phyloP scores from a whole-genome alignment of 2,113 vertebrate species.

The Ahaetulla prasina region DNA sequence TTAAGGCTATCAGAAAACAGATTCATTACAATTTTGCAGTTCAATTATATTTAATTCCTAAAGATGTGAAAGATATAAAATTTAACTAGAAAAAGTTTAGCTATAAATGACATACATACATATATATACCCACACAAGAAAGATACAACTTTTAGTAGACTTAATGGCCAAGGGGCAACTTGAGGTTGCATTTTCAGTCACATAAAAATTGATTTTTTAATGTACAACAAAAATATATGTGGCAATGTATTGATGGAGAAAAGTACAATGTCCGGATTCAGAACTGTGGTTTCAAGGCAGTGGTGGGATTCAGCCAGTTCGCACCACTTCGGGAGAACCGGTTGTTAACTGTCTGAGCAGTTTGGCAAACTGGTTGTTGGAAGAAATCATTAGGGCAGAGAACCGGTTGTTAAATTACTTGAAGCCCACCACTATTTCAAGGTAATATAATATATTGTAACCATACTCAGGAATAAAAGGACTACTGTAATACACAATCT shows the following conservation, averaged over 20 bases:
- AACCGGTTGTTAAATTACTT: no score
- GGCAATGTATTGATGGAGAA: background rate
- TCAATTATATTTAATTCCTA: constrained; percentile 8
- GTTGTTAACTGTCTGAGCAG: no score
- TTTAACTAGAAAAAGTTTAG: background rate
- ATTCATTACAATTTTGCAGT: constrained; percentile 41
- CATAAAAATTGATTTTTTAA: background rate
- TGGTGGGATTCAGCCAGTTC: no score
- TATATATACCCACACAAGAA: rapidly evolving
- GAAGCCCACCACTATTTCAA: no score
- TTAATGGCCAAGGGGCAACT: background rate
- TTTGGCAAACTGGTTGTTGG: no score
- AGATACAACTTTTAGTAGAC: background rate
- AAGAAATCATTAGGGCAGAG: no score
- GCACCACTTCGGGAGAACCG: no score
- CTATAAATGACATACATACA: background rate
- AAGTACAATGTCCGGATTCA: background rate
- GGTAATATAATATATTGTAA: background rate
- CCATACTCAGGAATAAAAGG: background rate
- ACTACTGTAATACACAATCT: background rate
- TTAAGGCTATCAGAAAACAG: constrained; percentile 42
- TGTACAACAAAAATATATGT: background rate
- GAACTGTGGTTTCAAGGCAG: background rate
- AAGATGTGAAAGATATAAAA: constrained; percentile 27
- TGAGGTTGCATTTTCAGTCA: background rate